Percentiles rank a stretch among this genome's conserved stretches.
phyloP scores from a whole-genome alignment of 2,113 vertebrate species.

The Anarhynchus alexandrinus region DNA sequence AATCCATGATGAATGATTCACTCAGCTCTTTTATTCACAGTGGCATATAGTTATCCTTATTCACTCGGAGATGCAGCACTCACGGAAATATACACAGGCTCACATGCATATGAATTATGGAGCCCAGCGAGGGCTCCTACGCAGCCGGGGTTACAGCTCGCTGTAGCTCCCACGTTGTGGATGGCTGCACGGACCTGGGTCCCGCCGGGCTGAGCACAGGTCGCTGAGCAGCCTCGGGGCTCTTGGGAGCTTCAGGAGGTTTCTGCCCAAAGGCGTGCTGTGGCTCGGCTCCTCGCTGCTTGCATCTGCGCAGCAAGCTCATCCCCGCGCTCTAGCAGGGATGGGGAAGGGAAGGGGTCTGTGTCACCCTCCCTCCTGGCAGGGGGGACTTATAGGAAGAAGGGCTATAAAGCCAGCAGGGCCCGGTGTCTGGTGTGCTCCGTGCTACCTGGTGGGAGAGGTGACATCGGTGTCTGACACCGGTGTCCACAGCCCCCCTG shows the following conservation, averaged over 20 bases:
- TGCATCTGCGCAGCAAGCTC: not conserved
- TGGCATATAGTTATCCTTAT: not conserved
- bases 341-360: not conserved
- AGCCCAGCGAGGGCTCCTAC: not conserved
- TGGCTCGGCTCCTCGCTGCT: not conserved
- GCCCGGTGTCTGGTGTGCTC: not conserved
- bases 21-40: slow-evolving; percentile 4
- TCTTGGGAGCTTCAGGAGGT: not conserved
- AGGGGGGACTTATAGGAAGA: not conserved
- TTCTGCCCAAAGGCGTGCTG: not conserved
- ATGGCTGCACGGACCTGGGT: accelerated
- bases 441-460: not conserved
- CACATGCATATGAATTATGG: not conserved
- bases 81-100: not conserved
- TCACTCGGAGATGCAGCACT: not conserved
- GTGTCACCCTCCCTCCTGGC: not conserved
- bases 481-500: not conserved
- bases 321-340: not conserved
- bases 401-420: not conserved
- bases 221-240: accelerated
- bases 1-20: slow-evolving; percentile 48
- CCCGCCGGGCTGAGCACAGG: not conserved
- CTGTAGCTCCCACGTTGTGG: accelerated
- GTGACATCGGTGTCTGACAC: accelerated
- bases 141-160: not conserved